Base-by-base conservation (phyloP, 2,888 invertebrate genomes). In the Anodontia alba region DNA sequence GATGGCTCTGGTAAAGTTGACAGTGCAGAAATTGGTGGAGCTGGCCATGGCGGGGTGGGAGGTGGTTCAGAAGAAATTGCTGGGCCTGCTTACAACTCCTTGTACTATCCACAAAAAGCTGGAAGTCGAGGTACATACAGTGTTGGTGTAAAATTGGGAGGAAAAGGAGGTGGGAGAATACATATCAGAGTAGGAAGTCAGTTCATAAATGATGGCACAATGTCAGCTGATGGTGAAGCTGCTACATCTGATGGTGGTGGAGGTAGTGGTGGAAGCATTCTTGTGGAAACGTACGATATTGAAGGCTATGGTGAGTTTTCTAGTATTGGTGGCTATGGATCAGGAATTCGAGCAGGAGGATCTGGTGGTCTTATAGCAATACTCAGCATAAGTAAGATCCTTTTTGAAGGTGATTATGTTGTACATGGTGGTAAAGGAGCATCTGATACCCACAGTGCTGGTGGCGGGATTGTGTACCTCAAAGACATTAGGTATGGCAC, bases 241-340 rank as follows among this genome's bases (percentile, higher is more conserved):
- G 81, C 83, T 33, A n/a, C 49, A 7, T 23, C 76, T 54, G 86
- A 81, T 69, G 90, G 85, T 33, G 91, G 91, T 26, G 90, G 88
- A n/a, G 91, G 91, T 0, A 91, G 91, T 78, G 91, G 90, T 15
- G 91, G 91, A 10, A 91, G 90, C 78, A 87, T 91, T 15, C 83
- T 83, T 80, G 83, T 90, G 1, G 80, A 87, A 42, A 70, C 87
- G 0, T 84, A 78, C 23, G 62, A 75, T 42, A 85, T 91, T 70
- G 89, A 91, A 77, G 91, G 91, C 17, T 90, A 89, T 66, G 91
- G 91, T 0, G 73, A 69, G 23, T 78, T 91, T 29, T 87, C 89
- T 10, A 73, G 78, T 57, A 72, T 73, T 36, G 91, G 91, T 23
- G 91, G 91, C 10, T 74, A 77, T 57, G 88, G 87, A 31, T 73